A percentile compares a stretch with the other conserved stretches of the same genome.
Evolutionary conservation across 2,797 vertebrate species (phyloP).

Genomic region (Euthynnus affinis): DNA sequence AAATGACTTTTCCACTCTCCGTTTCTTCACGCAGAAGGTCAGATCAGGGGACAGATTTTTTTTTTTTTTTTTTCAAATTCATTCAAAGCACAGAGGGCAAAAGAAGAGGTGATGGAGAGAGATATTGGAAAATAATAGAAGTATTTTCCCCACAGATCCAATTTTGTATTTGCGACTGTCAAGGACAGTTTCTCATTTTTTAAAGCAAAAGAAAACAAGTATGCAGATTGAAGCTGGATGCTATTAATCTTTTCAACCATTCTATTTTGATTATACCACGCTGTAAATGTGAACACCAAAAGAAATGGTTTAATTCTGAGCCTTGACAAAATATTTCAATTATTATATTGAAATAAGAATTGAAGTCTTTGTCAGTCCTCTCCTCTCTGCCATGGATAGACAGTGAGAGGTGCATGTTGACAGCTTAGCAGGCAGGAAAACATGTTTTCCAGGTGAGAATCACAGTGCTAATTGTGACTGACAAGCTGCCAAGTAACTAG

Average conservation of each 20-base stretch:
- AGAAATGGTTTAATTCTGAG: not conserved
- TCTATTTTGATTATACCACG: not conserved
- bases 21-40: constrained; percentile 7
- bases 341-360: too few species aligned
- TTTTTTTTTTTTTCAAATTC: not conserved
- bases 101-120: not conserved
- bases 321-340: not conserved
- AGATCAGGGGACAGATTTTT: not conserved
- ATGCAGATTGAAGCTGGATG: not conserved
- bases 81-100: not conserved
- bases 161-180: not conserved
- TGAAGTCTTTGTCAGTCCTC: too few species aligned
- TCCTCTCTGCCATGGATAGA: not conserved
- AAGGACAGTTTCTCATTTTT: not conserved
- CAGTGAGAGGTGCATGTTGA: not conserved
- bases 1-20: constrained; percentile 29
- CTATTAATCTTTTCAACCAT: not conserved
- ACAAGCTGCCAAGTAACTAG: constrained; percentile 48
- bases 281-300: not conserved
- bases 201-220: not conserved
- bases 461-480: constrained; percentile 36
- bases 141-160: not conserved
- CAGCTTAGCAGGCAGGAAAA: constrained; percentile 16
- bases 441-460: constrained; percentile 14
- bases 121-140: not conserved